Evolutionary conservation across 2,113 vertebrate genomes (phyloP), one percentile per base, ranked within the genome.

Genomic region (Notechis scutatus): DNA sequence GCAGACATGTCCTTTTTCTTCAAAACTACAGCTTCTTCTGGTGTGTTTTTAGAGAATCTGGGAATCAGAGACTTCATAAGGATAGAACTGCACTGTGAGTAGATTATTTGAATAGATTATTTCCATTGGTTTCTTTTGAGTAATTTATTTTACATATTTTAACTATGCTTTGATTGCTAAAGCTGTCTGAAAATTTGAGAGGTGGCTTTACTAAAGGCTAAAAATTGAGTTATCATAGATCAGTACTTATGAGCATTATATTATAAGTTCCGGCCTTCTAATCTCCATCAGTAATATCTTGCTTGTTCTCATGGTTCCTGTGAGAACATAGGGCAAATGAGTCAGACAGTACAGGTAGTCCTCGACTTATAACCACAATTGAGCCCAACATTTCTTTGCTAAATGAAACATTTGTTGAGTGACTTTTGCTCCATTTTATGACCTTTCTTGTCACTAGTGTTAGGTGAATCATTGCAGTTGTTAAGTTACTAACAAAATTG

Each of bases 1-100:
- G 99, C 98, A 6, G 99, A 99, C 93, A 98, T 99, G 39, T 99
- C 99, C 8, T 99, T 99, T 97, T 98, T 99, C 94, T 99, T 99
- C 95, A 99, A 99, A 97, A 99, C 99, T 45, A 98, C 98, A 15
- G 98, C 99, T 21, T 98, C 98, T 0, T 99, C 98, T 1, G 99
- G 99, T 54, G 98, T 99, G 4, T 99, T 99, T 97, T 96, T 99
- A 96, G 99, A 99, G 96, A 99, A 99, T 95, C 97, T 99, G 88
- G 99, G 99, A 94, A 99, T 99, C 95, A 99, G 98, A 54, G 99
- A 99, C 94, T 99, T 99, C 96, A 99, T 99, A 93, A 97, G 99
- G 81, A 98, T 99, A 92, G 99, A 99, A 88, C 97, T 99, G 74
- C 97, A 97, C 94, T 98, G 99, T 99, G 97, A 99, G 99, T 99